Evolutionary conservation across 2,797 vertebrate genomes (phyloP).

Genomic region (Alosa sapidissima): DNA sequence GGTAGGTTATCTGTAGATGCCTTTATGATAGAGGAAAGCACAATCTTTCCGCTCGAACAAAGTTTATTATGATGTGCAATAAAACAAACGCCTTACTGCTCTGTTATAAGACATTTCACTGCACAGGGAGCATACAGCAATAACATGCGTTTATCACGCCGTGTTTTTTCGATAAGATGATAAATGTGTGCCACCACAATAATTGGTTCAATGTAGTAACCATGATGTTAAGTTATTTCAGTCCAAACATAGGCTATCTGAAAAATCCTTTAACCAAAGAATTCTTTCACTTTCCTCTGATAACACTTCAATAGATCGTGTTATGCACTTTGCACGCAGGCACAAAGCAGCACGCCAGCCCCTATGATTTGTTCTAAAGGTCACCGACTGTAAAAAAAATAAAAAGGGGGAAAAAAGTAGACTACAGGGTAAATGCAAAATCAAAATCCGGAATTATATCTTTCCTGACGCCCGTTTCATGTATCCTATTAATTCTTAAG

Average conservation of each 20-base stretch:
- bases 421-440: neutral
- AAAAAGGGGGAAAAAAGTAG: neutral
- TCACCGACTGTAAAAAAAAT: neutral
- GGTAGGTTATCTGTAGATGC: slow-evolving; percentile 12
- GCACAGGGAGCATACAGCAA: neutral
- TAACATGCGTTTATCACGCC: neutral
- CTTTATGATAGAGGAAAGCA: neutral
- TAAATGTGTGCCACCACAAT: neutral
- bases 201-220: neutral
- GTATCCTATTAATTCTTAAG: neutral
- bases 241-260: neutral
- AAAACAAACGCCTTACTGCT: neutral
- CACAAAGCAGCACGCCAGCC: neutral
- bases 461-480: neutral
- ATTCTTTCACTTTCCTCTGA: neutral
- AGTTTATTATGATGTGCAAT: slow-evolving; percentile 11
- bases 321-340: neutral
- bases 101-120: neutral
- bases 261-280: neutral
- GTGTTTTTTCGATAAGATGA: neutral
- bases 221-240: neutral
- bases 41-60: slow-evolving; percentile 8
- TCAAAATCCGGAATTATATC: neutral
- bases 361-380: neutral
- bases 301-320: neutral